Evolutionary conservation across 2,797 vertebrate genomes (phyloP).

Genomic region (Arvicola amphibius): DNA sequence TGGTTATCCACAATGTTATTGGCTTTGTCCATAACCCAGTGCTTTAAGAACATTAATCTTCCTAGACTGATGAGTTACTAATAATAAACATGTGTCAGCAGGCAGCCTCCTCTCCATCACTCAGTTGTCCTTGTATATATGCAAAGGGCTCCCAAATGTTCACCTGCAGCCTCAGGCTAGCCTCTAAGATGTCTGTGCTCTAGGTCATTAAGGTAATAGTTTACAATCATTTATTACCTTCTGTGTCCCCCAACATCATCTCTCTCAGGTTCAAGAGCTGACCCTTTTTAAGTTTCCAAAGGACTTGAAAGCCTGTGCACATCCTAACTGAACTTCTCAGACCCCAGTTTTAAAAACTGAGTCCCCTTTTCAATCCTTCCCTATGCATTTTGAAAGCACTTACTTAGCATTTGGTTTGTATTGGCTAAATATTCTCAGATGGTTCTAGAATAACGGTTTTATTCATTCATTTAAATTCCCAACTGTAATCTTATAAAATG

Average conservation of each 20-base stretch:
- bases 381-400: constrained; percentile 8
- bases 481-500: constrained; percentile 17
- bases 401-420: constrained; percentile 1
- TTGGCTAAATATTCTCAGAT: background rate
- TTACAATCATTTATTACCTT: constrained; percentile 23
- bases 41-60: background rate
- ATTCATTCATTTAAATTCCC: constrained; percentile 15
- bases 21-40: background rate
- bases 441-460: constrained; percentile 23
- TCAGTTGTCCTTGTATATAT: constrained; percentile 21
- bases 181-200: background rate
- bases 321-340: background rate
- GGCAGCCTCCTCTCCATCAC: background rate
- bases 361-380: background rate
- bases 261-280: background rate
- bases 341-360: background rate
- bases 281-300: constrained; percentile 19
- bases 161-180: background rate
- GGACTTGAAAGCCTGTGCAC: background rate
- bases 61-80: constrained; percentile 7
- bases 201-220: background rate
- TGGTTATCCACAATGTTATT: background rate
- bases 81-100: background rate
- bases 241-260: background rate
- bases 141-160: background rate